Base-by-base conservation (phyloP, 2,888 invertebrate genomes). In the Hirtodrosophila trivittata region DNA sequence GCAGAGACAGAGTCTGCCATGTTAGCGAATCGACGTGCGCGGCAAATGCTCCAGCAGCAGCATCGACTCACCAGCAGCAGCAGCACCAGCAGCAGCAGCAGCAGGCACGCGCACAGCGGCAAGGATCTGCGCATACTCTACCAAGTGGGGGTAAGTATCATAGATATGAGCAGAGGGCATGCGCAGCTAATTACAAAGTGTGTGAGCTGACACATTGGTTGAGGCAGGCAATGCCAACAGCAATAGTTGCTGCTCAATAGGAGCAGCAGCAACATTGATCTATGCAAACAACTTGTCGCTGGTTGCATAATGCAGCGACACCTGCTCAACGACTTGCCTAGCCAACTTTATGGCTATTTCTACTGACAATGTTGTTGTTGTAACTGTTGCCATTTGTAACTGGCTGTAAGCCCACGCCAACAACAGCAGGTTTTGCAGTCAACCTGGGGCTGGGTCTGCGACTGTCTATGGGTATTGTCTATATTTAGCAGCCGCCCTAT, bases 101-200 rank as follows among this genome's bases (percentile, higher is more conserved):
- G 45, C 66, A 80, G 50, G 54, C 77, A 66, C 43, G 66, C 58
- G 41, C 72, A 75, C 52, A 51, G 32, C 55, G 56, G 57, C 49
- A 84, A 87, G 75, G 83, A 88, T 76, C 70, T 89, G 91, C 93
- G 93, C 89, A 92, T 95, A 75, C 92, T 95, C 63, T 95, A 95
- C 89, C 95, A 90, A 88, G 88, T 90, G 76, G 90, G 90, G 89
- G 90, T 90, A 87, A 90, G 90, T 84, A 50, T 5, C 30, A n/a
- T n/a, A 12, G 13, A 1, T 38, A 38, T 7, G 9, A 7, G 0
- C 8, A 32, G 33, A 28, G 18, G 25, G 9, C 30, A 43, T n/a
- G 14, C 18, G 32, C 33, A 35, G 64, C 54, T 52, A 55, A 64
- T 69, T 57, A 55, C 54, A 13, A 39, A 50, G 41, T 18, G 32